Evolutionary conservation across 1,140 invertebrate species (phyloP).

Genomic region (Melanaphis sacchari): DNA sequence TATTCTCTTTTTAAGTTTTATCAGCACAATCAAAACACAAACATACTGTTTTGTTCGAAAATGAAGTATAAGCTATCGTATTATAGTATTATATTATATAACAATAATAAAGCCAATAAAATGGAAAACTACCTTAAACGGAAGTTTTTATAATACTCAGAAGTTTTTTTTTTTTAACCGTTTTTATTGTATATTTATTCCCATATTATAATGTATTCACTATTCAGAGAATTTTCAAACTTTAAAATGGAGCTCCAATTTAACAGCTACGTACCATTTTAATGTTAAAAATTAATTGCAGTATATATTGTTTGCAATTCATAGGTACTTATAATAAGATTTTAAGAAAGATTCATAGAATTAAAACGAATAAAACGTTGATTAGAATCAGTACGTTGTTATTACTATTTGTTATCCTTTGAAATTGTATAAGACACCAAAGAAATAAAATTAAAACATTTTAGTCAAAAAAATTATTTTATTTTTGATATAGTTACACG

Average conservation of each 20-base stretch:
- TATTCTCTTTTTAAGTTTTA: not conserved
- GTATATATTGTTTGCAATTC: not conserved
- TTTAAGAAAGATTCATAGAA: not conserved
- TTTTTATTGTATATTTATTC: not conserved
- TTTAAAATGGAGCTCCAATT: not conserved
- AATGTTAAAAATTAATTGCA: not conserved
- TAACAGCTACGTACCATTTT: not conserved
- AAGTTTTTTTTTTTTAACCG: constrained; percentile 2
- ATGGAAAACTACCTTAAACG: not conserved
- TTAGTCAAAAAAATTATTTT: not conserved
- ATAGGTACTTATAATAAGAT: not conserved
- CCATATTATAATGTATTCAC: too few species aligned
- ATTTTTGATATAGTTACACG: not conserved
- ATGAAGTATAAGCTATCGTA: not conserved
- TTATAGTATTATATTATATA: not conserved
- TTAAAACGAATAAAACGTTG: not conserved
- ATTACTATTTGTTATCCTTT: not conserved
- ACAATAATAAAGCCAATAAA: constrained; percentile 10
- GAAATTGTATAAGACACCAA: not conserved
- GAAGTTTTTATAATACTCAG: not conserved
- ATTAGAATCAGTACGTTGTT: not conserved
- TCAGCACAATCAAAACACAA: not conserved
- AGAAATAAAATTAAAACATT: not conserved
- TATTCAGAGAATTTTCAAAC: not conserved
- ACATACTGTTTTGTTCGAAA: not conserved